Base-by-base conservation (phyloP, 2,888 invertebrate species). In the Drosophila maculinotata region DNA sequence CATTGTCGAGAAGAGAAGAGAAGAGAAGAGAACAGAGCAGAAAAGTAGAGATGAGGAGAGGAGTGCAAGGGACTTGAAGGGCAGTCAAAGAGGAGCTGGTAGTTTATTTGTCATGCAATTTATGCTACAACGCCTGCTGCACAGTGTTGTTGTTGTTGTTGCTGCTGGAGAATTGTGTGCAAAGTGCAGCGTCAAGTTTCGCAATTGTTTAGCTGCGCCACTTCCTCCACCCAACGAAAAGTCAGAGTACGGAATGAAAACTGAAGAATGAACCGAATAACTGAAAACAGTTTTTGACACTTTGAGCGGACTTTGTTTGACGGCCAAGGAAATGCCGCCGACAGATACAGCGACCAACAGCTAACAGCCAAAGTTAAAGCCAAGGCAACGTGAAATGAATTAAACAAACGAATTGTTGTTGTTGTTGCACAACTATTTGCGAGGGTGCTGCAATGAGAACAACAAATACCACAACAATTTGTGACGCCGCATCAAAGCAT, bases 401-500 rank as follows among this genome's bases (percentile, higher is more conserved):
- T 60, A 77, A 72, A 66, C 60, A 72, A 72, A 76, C 77, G 56
- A 58, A 71, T 68, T 52, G 30, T 48, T 52, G 41, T 52, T 30
- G 28, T 30, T 30, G 14, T 23, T 45, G 44, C 41, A 42, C 38
- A 49, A 47, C 48, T 39, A 35, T 65, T 64, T 28, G 39, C 39
- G 51, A 62, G 51, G 66, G 60, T 65, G 25, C 62, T 62, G 54
- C 65, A 69, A 57, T 58, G 53, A 48, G 54, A 54, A 64, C 76
- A 70, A 70, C 60, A 87, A 84, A 88, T 87, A 85, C 89, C 87
- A 87, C 84, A 84, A 74, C 80, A 78, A 89, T 89, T 89, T 81
- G 89, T 71, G 76, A 88, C 78, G 90, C 87, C 89, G 79, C 79
- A 89, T 85, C 73, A 89, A 88, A 88, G 89, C 84, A 82, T 89